Evolutionary conservation across 2,113 vertebrate genomes (phyloP), one percentile per base, ranked within the genome.

Genomic region (Phoxinus phoxinus): DNA sequence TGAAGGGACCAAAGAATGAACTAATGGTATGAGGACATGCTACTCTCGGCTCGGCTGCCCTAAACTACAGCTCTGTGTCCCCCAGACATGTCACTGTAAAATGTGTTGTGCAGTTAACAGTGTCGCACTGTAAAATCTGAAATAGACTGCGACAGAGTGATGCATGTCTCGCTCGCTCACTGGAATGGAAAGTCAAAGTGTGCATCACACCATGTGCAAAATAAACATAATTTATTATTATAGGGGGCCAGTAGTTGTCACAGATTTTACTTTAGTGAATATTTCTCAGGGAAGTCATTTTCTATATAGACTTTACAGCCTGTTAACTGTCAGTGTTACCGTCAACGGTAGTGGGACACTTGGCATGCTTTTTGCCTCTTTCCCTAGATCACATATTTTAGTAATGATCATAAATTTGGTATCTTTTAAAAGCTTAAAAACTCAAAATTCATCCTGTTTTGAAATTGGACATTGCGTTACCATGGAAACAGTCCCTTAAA

Each of bases 101-200:
- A 86, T 83, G 69, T 51, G 85, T 85, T 75, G 53, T 25, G 48
- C 12, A 74, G 72, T 73, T 72, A 86, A 88, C 79, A 13, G 58
- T 84, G 85, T 69, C 81, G 73, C 63, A 51, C 76, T 44, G 83
- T 87, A 76, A 88, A 88, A 86, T 85, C 84, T 85, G 82, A 92
- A 89, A 88, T 88, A 90, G 86, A 89, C 35, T 15, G 23, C 15
- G 9, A 71, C 30, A 11, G 25, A 48, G 46, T 51, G 69, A 56
- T 84, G 65, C 30, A n/a, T 25, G 25, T 59, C 81, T 71, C 4
- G 11, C 21, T 81, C 59, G 17, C 19, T 56, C 65, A 46, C 9
- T 83, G 13, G n/a, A 75, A 75, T 51, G 25, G n/a, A 75, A 75
- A 75, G 46, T 75, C 73, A 75, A 75, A 75, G n/a, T 25, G 44